Evolutionary conservation across 2,113 vertebrate genomes (phyloP).

Genomic region (Eretmochelys imbricata): DNA sequence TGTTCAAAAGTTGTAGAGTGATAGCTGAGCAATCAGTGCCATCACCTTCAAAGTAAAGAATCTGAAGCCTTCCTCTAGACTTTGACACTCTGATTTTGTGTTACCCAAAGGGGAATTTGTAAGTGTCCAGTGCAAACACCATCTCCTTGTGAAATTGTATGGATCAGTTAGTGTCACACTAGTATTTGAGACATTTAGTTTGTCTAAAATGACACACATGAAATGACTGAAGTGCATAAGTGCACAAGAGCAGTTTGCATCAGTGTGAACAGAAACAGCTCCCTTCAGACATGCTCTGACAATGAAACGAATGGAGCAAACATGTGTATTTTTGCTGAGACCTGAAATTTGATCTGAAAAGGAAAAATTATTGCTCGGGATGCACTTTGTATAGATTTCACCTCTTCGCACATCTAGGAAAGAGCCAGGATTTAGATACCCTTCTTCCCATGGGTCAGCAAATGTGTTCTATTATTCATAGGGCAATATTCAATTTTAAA

Average conservation of each 20-base stretch:
- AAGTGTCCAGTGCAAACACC: background rate
- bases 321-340: background rate
- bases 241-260: fast-evolving
- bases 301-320: background rate
- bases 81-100: background rate
- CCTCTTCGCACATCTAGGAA: background rate
- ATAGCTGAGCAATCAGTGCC: background rate
- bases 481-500: constrained; percentile 65
- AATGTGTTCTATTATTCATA: constrained; percentile 54
- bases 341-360: background rate
- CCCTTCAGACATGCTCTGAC: background rate
- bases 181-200: background rate
- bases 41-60: background rate
- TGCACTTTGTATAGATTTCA: background rate
- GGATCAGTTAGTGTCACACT: fast-evolving
- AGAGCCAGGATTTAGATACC: background rate
- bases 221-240: background rate
- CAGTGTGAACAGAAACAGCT: fast-evolving
- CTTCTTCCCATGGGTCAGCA: background rate
- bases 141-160: fast-evolving
- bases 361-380: background rate
- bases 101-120: background rate
- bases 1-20: fast-evolving
- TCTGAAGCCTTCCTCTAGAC: background rate
- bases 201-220: background rate